phyloP scores from a whole-genome alignment of 2,888 invertebrate genomes.

The Coelopa pilipes region DNA sequence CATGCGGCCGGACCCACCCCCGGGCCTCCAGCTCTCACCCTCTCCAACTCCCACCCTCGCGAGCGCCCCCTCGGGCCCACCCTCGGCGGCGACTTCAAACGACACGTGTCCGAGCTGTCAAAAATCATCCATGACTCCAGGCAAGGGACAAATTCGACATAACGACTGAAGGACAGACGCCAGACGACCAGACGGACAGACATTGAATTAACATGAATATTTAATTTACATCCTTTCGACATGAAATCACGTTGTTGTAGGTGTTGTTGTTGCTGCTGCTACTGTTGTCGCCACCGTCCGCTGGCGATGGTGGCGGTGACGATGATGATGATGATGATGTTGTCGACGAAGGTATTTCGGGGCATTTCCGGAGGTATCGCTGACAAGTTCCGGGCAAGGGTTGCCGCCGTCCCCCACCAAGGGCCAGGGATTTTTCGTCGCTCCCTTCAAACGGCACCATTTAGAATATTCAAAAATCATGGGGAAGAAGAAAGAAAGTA shows the following conservation, averaged over 20 bases:
- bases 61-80: neutral
- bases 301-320: neutral
- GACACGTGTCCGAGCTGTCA: conserved; percentile 12
- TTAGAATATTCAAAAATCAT: neutral
- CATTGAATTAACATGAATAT: conserved; percentile 40
- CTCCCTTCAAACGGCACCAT: too few relatives aligned
- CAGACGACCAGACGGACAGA: neutral
- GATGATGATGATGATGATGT: neutral
- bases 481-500: neutral
- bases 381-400: too few relatives aligned
- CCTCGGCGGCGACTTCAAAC: conserved; percentile 8
- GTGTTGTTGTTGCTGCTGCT: too few relatives aligned
- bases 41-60: neutral
- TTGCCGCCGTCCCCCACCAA: neutral
- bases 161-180: neutral
- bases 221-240: conserved; percentile 43
- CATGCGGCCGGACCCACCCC: too few relatives aligned
- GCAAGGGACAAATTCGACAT: neutral
- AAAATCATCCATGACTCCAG: conserved; percentile 15
- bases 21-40: too few relatives aligned
- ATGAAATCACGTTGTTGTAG: conserved; percentile 31
- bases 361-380: too few relatives aligned
- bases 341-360: neutral
- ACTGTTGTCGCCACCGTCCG: too few relatives aligned
- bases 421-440: neutral